Evolutionary conservation across 1,140 invertebrate genomes (phyloP).

Genomic region (Temnothorax longispinosus): DNA sequence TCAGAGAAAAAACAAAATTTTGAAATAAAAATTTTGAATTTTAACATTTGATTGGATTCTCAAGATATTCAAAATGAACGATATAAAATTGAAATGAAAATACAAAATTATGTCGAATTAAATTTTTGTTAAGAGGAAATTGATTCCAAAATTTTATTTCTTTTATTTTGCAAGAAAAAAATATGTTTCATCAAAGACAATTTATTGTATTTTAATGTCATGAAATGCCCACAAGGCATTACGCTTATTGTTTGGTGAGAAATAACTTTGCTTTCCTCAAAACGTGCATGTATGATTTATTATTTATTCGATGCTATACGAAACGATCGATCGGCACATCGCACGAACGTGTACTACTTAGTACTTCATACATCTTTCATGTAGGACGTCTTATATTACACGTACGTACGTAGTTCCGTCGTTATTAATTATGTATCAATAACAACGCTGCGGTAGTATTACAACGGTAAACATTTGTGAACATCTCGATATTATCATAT

Average conservation of each 20-base stretch:
- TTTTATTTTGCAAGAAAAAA: background rate
- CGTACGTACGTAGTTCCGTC: background rate
- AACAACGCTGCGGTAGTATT: background rate
- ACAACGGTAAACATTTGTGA: background rate
- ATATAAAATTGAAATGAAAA: background rate
- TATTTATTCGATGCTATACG: background rate
- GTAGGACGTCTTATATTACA: slow-evolving; percentile 8
- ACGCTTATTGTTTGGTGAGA: background rate
- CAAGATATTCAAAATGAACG: background rate
- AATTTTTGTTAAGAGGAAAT: slow-evolving; percentile 14
- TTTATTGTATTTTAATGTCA: background rate
- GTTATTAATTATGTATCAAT: slow-evolving; percentile 9
- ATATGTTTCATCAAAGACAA: background rate
- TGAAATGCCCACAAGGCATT: background rate
- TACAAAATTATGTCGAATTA: background rate
- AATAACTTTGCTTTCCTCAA: slow-evolving; percentile 1
- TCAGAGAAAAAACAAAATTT: background rate
- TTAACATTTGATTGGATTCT: background rate
- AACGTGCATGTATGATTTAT: background rate
- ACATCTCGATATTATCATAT: background rate
- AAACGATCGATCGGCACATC: slow-evolving; percentile 19
- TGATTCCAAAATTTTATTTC: background rate
- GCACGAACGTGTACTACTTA: background rate
- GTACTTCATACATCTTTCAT: slow-evolving; percentile 12
- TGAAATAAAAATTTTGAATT: background rate